A percentile compares a stretch with the other conserved stretches of the same genome.
These are phyloP conservation scores for Anguilla rostrata DNA, from an alignment of 2,113 vertebrate genomes.

Conservation along the genomic window DNA sequence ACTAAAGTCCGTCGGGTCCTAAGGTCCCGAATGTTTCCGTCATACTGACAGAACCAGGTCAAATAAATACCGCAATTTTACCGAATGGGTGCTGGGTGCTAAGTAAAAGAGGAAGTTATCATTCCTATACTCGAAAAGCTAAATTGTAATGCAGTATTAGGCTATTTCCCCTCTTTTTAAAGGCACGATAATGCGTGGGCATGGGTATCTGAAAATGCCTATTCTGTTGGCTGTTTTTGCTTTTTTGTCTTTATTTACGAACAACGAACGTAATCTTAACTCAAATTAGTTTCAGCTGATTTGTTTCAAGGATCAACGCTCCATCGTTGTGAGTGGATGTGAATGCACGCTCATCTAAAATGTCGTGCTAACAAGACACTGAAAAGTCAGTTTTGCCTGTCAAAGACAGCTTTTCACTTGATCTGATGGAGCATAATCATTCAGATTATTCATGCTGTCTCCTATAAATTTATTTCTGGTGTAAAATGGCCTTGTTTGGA, in stretches of 20 bases:
- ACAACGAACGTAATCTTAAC: too few species aligned
- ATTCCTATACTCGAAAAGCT: too few species aligned
- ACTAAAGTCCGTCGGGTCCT: slow-evolving; percentile 32
- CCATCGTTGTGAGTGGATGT: not conserved
- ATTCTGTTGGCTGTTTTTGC: too few species aligned
- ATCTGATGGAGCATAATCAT: not conserved
- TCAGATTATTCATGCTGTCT: not conserved
- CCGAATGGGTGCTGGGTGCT: not conserved
- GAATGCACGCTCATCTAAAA: not conserved
- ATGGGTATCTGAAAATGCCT: too few species aligned
- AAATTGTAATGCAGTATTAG: not conserved
- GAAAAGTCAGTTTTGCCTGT: not conserved
- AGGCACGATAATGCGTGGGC: too few species aligned
- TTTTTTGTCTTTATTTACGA: too few species aligned
- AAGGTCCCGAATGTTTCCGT: slow-evolving; percentile 20
- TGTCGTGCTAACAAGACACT: not conserved
- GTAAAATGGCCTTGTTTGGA: too few species aligned
- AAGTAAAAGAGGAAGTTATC: not conserved
- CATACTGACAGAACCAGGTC: slow-evolving; percentile 29
- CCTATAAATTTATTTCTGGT: too few species aligned
- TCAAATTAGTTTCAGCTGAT: not conserved
- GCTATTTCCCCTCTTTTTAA: slow-evolving; percentile 1
- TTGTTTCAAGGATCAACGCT: not conserved
- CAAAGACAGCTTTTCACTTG: too few species aligned
- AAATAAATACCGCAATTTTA: not conserved